Percentiles rank a stretch among this genome's conserved stretches.
These are phyloP conservation scores for Mormoops blainvillei DNA, from an alignment of 2,113 vertebrate species.

Conservation along the genomic window DNA sequence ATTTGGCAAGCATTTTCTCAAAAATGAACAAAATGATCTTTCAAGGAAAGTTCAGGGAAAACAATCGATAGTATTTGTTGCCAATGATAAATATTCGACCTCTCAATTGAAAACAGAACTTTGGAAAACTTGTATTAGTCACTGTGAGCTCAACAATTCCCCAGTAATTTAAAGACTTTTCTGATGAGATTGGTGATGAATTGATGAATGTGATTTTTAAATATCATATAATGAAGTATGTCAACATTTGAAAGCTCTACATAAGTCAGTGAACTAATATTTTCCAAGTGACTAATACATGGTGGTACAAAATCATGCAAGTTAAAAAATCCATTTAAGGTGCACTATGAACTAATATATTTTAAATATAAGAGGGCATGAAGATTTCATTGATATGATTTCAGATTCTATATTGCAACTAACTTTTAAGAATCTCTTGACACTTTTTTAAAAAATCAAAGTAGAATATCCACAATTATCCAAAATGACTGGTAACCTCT, in stretches of 20 bases:
- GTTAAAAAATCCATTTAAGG: not conserved
- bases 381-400: not conserved
- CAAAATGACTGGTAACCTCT: not conserved
- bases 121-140: not conserved
- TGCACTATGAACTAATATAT: not conserved
- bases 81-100: not conserved
- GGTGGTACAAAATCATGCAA: not conserved
- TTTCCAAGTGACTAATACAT: not conserved
- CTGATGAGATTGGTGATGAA: not conserved
- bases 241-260: not conserved
- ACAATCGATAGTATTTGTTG: not conserved
- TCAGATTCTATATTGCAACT: not conserved
- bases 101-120: not conserved
- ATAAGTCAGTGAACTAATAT: not conserved
- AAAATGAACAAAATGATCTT: not conserved
- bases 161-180: not conserved
- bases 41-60: not conserved
- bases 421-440: not conserved
- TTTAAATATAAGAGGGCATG: not conserved
- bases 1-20: not conserved
- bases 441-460: not conserved
- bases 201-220: not conserved
- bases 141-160: not conserved
- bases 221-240: not conserved
- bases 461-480: not conserved